Conservation (phyloP, 2,888 invertebrate species). For the Slavum lentiscoides region DNA sequence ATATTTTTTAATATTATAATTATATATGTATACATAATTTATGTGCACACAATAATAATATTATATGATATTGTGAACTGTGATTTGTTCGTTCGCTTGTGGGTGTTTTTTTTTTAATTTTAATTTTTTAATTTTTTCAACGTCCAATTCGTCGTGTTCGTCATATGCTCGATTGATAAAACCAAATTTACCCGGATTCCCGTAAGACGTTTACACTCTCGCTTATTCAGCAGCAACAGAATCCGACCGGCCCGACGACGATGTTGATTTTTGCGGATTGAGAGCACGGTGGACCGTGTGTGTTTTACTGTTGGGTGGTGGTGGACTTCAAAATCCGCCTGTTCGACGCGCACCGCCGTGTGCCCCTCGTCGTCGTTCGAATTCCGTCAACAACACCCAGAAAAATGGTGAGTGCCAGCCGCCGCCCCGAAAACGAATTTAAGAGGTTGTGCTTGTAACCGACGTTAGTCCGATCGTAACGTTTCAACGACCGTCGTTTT, state of each 20-base stretch:
- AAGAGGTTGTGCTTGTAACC: background rate
- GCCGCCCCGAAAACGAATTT: background rate
- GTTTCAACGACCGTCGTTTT: too few species aligned
- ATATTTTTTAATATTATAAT: background rate
- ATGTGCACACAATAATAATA: background rate
- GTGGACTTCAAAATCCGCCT: background rate
- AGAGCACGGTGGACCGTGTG: constrained; percentile 5
- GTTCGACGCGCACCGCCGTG: background rate
- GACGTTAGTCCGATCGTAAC: background rate
- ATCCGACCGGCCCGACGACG: background rate
- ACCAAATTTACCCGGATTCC: background rate
- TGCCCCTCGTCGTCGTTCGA: background rate
- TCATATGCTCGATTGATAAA: background rate
- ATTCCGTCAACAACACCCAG: background rate
- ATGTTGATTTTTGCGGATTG: constrained; percentile 3
- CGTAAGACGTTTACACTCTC: background rate
- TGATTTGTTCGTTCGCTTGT: constrained; percentile 9
- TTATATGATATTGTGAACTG: constrained; percentile 19
- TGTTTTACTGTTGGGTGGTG: constrained; percentile 16
- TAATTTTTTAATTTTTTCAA: background rate
- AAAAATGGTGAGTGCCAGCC: constrained; percentile 36
- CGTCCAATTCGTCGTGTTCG: background rate
- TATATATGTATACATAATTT: background rate
- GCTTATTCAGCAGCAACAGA: background rate
- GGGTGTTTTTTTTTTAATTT: constrained; percentile 18